phyloP scores from a whole-genome alignment of 2,888 invertebrate species.

The Sceliomorpha sp. region DNA sequence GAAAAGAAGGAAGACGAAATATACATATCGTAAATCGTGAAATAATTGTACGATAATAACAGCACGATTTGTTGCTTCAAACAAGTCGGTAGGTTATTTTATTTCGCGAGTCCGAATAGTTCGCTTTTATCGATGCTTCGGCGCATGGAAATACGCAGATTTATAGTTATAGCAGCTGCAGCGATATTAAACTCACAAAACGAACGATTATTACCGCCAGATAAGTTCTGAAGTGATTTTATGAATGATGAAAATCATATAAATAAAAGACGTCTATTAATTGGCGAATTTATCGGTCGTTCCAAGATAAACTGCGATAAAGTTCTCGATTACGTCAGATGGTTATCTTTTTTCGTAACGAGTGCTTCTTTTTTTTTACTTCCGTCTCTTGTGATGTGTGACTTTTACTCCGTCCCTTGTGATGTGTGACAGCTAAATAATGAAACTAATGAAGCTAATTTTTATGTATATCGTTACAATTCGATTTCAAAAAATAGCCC shows the following conservation, averaged over 20 bases:
- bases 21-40: slow-evolving; percentile 5
- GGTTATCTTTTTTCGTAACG: too few relatives aligned
- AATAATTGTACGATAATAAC: slow-evolving; percentile 11
- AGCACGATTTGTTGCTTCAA: slow-evolving; percentile 4
- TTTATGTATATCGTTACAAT: too few relatives aligned
- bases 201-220: not conserved
- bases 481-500: too few relatives aligned
- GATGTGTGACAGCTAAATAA: too few relatives aligned
- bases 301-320: too few relatives aligned
- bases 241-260: not conserved
- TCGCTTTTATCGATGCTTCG: slow-evolving; percentile 3
- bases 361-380: too few relatives aligned
- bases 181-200: slow-evolving; percentile 6
- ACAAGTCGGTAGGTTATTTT: slow-evolving; percentile 2
- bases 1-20: not conserved
- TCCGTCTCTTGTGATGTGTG: too few relatives aligned
- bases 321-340: too few relatives aligned
- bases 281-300: not conserved
- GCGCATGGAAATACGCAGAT: slow-evolving; percentile 6
- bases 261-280: slow-evolving; percentile 1
- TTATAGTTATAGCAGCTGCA: slow-evolving; percentile 3
- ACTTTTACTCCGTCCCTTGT: too few relatives aligned
- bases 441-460: too few relatives aligned
- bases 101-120: slow-evolving; percentile 5
- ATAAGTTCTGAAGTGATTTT: slow-evolving; percentile 4